Base-by-base conservation (phyloP, 2,888 invertebrate species). In the Drosophila paramelanica region DNA sequence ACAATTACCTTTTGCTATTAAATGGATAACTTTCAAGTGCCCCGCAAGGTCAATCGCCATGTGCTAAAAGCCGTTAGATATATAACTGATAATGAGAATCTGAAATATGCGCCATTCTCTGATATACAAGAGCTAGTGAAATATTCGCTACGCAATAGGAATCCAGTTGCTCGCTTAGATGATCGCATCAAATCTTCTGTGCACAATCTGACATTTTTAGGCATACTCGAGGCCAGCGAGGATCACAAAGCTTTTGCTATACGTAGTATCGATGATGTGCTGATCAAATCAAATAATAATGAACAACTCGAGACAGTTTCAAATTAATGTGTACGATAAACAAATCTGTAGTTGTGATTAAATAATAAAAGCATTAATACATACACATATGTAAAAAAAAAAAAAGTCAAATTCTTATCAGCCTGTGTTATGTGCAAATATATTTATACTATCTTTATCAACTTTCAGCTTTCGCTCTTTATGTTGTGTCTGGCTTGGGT, bases 401-500 rank as follows among this genome's bases (percentile, higher is more conserved):
- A 36, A 4, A 13, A 0, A 5, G 5, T 5, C 13, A 8, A 36
- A 13, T 13, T 31, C 31, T 27, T 27, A 27, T 27, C 27, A 27
- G 8, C 27, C 27, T 31, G 31, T 31, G 10, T 10, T 31, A 31
- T 8, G 31, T 31, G 8, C 8, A 31, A 2, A 31, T 8, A 31
- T 33, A 36, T 36, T 36, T 36, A 36, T 31, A 31, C 3, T 10
- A 10, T 31, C 10, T 0, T 36, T 13, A 36, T 79, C 13, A 33
- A 2, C 83, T 93, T 94, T 11, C 93, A 96, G 98, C 96, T 11
- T 93, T 95, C 62, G 56, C 95, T 2, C 91, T 97, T 64, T 97
- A 97, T 93, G 93, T 96, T 61, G 92, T 94, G 73, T 95, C 96
- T 8, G 98, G 97, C 5, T 92, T 99, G 68, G 99, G 99, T 17